phyloP scores from a whole-genome alignment of 2,888 invertebrate species.

The Calliopum simillimum region DNA sequence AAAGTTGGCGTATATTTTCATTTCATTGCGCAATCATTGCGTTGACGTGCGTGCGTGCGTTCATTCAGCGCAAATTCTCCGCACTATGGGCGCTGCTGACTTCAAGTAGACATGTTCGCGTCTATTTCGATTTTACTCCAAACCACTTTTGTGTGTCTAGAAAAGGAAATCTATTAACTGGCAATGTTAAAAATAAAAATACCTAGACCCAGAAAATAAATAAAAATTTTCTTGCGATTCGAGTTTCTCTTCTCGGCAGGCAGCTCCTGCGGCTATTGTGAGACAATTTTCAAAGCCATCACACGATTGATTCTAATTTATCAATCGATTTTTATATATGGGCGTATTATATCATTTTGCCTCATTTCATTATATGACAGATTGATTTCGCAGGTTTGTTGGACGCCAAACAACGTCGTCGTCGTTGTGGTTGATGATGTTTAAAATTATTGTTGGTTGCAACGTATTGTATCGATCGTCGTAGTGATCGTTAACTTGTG shows the following conservation, averaged over 20 bases:
- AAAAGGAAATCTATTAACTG: conserved; percentile 33
- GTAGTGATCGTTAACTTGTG: no score
- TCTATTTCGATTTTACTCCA: background rate
- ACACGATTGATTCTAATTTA: conserved; percentile 33
- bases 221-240: conserved; percentile 34
- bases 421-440: background rate
- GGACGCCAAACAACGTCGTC: conserved; percentile 19
- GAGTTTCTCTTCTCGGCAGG: conserved; percentile 25
- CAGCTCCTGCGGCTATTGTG: conserved; percentile 35
- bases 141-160: background rate
- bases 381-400: conserved; percentile 30
- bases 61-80: conserved; percentile 1
- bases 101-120: conserved; percentile 5
- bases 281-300: conserved; percentile 32
- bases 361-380: conserved; percentile 29
- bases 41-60: conserved; percentile 24
- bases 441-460: no score
- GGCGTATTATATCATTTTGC: conserved; percentile 29
- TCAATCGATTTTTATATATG: conserved; percentile 32
- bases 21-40: conserved; percentile 22
- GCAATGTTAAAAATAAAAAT: conserved; percentile 9
- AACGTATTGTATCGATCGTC: no score
- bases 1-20: background rate
- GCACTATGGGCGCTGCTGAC: conserved; percentile 9
- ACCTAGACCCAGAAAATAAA: conserved; percentile 15